phyloP scores from a whole-genome alignment of 2,888 invertebrate genomes.

The Thalpophila matura region DNA sequence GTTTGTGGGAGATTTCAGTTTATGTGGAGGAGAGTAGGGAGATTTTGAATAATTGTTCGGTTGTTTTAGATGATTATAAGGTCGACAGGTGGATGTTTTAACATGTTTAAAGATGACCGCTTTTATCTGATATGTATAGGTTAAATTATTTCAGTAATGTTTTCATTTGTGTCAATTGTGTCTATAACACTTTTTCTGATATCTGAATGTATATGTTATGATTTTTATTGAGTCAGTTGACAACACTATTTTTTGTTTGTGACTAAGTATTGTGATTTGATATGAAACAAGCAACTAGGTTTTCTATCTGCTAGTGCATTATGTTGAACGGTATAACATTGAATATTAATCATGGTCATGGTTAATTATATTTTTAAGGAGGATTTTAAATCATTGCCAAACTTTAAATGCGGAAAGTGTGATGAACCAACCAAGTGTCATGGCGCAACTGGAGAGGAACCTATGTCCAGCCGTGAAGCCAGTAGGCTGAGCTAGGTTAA shows the following conservation, averaged over 20 bases:
- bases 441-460: not conserved
- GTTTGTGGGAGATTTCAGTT: slow-evolving; percentile 52
- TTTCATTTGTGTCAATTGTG: not conserved
- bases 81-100: not conserved
- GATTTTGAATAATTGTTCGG: not conserved
- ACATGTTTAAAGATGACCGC: not conserved
- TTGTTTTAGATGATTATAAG: not conserved
- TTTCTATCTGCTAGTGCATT: not conserved
- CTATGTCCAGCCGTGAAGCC: not conserved
- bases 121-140: not conserved
- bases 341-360: not conserved
- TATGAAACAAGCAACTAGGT: slow-evolving; percentile 12
- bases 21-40: slow-evolving; percentile 10
- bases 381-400: not conserved
- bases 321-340: not conserved
- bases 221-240: not conserved
- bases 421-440: not conserved
- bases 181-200: not conserved
- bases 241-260: slow-evolving; percentile 6
- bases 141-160: not conserved
- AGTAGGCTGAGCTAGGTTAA: not conserved
- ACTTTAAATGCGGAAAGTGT: not conserved
- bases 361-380: not conserved
- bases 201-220: not conserved
- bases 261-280: slow-evolving; percentile 9